Evolutionary conservation across 2,113 vertebrate genomes (phyloP).

Genomic region (Ceuthmochares aereus): DNA sequence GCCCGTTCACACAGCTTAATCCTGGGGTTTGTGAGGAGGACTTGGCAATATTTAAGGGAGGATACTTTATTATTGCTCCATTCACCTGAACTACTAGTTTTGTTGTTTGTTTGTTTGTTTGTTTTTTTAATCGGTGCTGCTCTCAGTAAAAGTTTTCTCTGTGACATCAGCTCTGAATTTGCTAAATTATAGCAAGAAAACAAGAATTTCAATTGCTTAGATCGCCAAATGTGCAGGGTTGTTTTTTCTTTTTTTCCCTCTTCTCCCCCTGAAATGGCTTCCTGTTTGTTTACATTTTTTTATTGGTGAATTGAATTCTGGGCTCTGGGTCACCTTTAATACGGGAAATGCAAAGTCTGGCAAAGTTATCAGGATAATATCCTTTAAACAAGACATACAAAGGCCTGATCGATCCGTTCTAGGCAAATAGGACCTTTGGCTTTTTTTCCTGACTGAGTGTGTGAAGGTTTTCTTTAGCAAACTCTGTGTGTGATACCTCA

Average conservation of each 20-base stretch:
- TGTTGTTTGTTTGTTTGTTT: too few species aligned
- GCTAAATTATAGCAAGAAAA: not conserved
- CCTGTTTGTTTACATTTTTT: not conserved
- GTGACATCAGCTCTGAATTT: not conserved
- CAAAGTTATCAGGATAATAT: not conserved
- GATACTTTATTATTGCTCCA: slow-evolving; percentile 32
- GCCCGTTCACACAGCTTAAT: slow-evolving; percentile 86
- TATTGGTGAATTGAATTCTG: not conserved
- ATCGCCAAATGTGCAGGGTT: not conserved
- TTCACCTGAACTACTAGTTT: slow-evolving; percentile 59
- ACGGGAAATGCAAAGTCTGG: slow-evolving; percentile 29
- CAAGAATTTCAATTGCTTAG: not conserved
- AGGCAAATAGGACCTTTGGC: slow-evolving; percentile 27
- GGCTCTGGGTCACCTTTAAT: not conserved
- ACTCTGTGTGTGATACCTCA: not conserved
- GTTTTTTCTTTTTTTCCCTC: not conserved
- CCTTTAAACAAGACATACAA: not conserved
- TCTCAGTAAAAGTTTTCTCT: not conserved
- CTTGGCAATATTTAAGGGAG: slow-evolving; percentile 61
- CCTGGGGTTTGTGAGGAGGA: slow-evolving; percentile 79
- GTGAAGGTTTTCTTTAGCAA: slow-evolving; percentile 25
- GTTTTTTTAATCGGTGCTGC: not conserved
- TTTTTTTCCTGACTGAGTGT: not conserved
- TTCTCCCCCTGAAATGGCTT: not conserved
- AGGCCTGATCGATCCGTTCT: not conserved